Evolutionary conservation across 2,113 vertebrate species (phyloP), one percentile per base, ranked within the genome.

Genomic region (Centrocercus urophasianus): DNA sequence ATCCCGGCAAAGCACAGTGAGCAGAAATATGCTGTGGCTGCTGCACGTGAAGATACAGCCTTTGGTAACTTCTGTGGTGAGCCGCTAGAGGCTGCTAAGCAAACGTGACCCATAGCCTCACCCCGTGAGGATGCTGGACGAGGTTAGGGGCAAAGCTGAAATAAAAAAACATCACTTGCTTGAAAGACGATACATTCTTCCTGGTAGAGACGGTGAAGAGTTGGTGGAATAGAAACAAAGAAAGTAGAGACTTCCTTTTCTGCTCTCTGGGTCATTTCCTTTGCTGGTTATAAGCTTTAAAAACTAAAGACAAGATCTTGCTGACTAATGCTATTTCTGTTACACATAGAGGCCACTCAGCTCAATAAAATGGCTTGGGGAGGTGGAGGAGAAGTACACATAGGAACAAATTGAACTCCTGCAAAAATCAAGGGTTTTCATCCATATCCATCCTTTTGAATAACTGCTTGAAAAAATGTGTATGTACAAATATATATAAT

Each of bases 11-110:
- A 73, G 11, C 43, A 8, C 38, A 38, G 38, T 38, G 77, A 66
- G 42, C 45, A 38, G 72, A 43, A 27, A 20, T n/a, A 4, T 14
- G 81, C 67, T 61, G 61, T 57, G 59, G 5, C 25, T 54, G 71
- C 32, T 59, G 77, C 30, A 3, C 4, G 0, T 4, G 1, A 43
- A 8, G 30, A 4, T 20, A 1, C 3, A 48, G 45, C 32, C 47
- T 4, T 2, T 56, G 27, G 70, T 22, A 67, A 50, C 57, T 89
- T 66, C 83, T 22, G 0, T 14, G 63, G 24, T 18, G 50, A 82
- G 9, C 91, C 91, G 11, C 95, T 92, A 94, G 95, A 92, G 91
- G 94, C 84, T 94, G 91, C 95, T 95, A 84, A 8, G 13, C 19
- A 77, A 88, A 71, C 79, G 5, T 81, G 64, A 34, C 77, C 67